These are phyloP conservation scores for Excalfactoria chinensis DNA, from an alignment of 2,113 vertebrate genomes.

Conservation along the genomic window DNA sequence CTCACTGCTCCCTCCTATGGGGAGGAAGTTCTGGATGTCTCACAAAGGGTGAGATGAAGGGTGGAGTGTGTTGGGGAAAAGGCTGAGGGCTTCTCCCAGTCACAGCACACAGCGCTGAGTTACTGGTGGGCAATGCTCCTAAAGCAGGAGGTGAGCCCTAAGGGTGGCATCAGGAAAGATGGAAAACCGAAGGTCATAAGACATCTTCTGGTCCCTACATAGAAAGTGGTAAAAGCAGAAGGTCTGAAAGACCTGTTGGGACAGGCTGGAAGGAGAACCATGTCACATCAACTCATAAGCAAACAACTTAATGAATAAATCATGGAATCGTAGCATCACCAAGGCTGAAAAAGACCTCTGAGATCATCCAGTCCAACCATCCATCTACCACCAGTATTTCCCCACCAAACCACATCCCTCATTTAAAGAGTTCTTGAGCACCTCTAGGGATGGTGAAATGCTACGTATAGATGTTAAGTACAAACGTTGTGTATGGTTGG, in stretches of 20 bases:
- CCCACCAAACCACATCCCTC: too few relatives aligned
- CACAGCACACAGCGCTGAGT: neutral
- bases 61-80: too few relatives aligned
- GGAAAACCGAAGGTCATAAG: neutral
- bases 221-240: accelerated
- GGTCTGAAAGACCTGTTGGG: neutral
- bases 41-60: too few relatives aligned
- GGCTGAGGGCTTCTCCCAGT: too few relatives aligned
- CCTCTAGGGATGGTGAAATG: too few relatives aligned
- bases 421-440: too few relatives aligned
- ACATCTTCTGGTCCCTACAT: accelerated
- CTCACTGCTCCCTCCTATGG: neutral
- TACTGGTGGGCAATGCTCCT: too few relatives aligned
- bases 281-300: accelerated
- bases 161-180: neutral
- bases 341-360: too few relatives aligned
- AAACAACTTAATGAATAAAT: neutral
- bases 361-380: too few relatives aligned
- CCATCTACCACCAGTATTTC: too few relatives aligned
- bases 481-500: neutral
- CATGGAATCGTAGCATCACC: too few relatives aligned
- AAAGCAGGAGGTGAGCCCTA: neutral
- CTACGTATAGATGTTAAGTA: too few relatives aligned
- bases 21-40: neutral
- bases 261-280: neutral